phyloP scores from a whole-genome alignment of 2,797 vertebrate species.

The Myripristis jacobus region DNA sequence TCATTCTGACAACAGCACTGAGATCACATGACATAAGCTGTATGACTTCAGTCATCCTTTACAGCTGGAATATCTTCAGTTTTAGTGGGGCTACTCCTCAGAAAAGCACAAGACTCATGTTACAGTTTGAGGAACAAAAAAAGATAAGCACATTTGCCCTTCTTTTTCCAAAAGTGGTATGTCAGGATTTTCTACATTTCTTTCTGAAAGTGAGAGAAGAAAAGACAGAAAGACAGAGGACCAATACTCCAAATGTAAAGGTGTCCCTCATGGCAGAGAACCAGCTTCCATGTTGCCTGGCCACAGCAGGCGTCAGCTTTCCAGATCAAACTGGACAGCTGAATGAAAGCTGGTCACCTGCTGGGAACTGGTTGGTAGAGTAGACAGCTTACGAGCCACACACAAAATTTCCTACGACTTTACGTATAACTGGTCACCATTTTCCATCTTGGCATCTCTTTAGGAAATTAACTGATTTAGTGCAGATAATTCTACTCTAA shows the following conservation, averaged over 20 bases:
- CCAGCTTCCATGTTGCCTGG: no score
- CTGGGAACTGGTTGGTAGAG: not conserved
- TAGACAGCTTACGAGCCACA: not conserved
- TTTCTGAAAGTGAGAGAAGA: not conserved
- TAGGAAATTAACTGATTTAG: not conserved
- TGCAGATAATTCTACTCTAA: slow-evolving; percentile 3
- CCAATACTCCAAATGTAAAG: not conserved
- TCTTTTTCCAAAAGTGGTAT: not conserved
- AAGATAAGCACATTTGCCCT: not conserved
- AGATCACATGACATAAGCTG: not conserved
- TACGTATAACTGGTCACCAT: not conserved
- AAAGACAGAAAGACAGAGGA: not conserved
- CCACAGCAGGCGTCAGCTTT: not conserved
- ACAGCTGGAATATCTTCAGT: not conserved
- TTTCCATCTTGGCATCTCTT: not conserved
- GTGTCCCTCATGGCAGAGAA: no score
- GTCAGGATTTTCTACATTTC: not conserved
- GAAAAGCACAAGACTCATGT: not conserved
- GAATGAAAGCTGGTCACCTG: slow-evolving; percentile 1
- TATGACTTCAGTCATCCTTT: not conserved
- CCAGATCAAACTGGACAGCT: not conserved
- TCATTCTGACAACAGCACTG: not conserved
- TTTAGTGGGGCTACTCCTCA: not conserved
- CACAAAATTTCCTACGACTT: not conserved
- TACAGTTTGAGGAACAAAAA: not conserved